Conservation (phyloP, 2,888 invertebrate genomes). For the Halictus quadricinctus region DNA sequence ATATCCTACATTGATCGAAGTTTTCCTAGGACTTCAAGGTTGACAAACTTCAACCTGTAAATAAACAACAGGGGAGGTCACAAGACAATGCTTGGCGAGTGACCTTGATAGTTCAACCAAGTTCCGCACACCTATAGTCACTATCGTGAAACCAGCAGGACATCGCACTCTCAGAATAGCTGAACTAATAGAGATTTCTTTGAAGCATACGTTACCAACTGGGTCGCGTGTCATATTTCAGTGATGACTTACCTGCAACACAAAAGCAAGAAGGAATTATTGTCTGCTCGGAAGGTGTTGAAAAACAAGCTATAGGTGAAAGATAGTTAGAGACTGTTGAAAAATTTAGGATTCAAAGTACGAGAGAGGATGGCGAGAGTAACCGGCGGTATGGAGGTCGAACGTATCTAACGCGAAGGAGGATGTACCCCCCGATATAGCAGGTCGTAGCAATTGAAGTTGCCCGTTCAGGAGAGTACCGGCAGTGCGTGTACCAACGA, state of each 20-base stretch:
- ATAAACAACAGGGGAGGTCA: neutral
- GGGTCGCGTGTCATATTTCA: neutral
- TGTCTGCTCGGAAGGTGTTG: neutral
- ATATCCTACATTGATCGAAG: no score
- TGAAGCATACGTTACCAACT: neutral
- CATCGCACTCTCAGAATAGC: neutral
- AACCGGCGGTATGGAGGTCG: constrained; percentile 40
- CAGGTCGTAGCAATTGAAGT: constrained; percentile 34
- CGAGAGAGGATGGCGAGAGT: constrained; percentile 30
- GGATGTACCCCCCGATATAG: constrained; percentile 37
- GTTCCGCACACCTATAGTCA: neutral
- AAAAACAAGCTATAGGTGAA: neutral
- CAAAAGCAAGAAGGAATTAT: neutral
- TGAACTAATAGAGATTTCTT: neutral
- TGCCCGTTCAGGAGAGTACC: constrained; percentile 30
- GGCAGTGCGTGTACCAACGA: constrained; percentile 72
- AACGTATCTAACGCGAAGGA: constrained; percentile 32
- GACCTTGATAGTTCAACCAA: neutral
- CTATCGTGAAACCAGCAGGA: neutral
- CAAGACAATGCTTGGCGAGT: neutral
- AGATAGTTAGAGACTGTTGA: neutral
- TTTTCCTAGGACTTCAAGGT: neutral
- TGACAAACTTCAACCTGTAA: neutral
- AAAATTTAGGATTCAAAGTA: neutral
- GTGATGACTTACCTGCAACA: constrained; percentile 12